Percentiles rank a stretch among this genome's conserved stretches.
These are phyloP conservation scores for Agriopis aurantiaria DNA, from an alignment of 2,888 invertebrate species.

Conservation along the genomic window DNA sequence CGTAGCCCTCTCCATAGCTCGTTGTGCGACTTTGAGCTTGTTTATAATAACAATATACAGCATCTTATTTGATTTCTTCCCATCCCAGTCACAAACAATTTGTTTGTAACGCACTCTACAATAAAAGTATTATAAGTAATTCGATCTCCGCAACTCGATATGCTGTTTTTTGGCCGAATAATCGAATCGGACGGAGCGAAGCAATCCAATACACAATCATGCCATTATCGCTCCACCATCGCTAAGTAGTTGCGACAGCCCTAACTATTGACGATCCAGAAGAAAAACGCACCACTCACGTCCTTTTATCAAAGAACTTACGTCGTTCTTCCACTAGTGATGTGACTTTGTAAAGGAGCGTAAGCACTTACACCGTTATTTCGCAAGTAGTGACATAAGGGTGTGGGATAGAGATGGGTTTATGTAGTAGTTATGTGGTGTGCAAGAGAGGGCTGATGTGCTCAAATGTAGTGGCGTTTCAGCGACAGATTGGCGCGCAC, in stretches of 20 bases:
- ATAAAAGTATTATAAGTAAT: slow-evolving; percentile 44
- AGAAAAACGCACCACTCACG: slow-evolving; percentile 10
- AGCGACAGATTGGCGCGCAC: slow-evolving; percentile 86
- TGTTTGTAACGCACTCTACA: slow-evolving; percentile 37
- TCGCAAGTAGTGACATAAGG: slow-evolving; percentile 46
- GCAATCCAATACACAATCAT: slow-evolving; percentile 77
- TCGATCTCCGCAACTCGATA: slow-evolving; percentile 55
- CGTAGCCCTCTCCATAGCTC: too few species aligned
- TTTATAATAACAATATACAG: neutral
- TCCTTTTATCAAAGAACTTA: slow-evolving; percentile 14
- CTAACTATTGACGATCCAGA: slow-evolving; percentile 14
- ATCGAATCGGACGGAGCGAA: slow-evolving; percentile 75
- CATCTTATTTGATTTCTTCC: neutral
- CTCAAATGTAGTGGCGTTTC: slow-evolving; percentile 72
- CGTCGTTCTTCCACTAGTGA: slow-evolving; percentile 15
- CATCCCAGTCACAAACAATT: slow-evolving; percentile 23
- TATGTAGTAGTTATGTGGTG: slow-evolving; percentile 34
- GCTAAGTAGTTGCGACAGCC: slow-evolving; percentile 79
- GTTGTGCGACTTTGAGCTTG: too few species aligned
- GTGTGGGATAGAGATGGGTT: slow-evolving; percentile 58
- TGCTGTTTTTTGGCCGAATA: slow-evolving; percentile 65
- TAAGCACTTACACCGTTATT: slow-evolving; percentile 26
- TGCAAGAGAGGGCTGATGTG: slow-evolving; percentile 58
- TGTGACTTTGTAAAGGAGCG: slow-evolving; percentile 13
- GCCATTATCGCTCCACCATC: slow-evolving; percentile 74